A percentile compares a stretch with the other conserved stretches of the same genome.
Evolutionary conservation across 2,888 invertebrate genomes (phyloP).

Genomic region (Eulithis testata): DNA sequence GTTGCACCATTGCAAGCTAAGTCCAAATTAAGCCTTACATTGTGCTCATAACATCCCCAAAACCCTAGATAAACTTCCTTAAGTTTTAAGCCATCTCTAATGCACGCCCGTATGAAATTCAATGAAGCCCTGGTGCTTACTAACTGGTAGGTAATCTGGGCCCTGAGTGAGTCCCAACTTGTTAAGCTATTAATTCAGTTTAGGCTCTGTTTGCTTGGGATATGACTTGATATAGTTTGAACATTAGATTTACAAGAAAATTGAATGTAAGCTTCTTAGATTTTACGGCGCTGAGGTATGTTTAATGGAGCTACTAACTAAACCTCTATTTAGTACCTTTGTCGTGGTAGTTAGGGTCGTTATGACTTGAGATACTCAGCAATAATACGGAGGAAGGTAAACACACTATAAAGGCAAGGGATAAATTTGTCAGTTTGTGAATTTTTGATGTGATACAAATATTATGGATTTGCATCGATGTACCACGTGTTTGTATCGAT

Average conservation of each 20-base stretch:
- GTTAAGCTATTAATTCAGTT: constrained; percentile 42
- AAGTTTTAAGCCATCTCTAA: constrained; percentile 45
- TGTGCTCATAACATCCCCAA: constrained; percentile 29
- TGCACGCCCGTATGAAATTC: constrained; percentile 55
- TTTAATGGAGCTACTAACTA: constrained; percentile 1
- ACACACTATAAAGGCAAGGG: no score
- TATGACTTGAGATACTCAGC: no score
- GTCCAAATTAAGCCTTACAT: constrained; percentile 25
- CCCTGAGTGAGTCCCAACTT: constrained; percentile 32
- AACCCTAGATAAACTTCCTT: constrained; percentile 33
- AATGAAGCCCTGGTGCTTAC: constrained; percentile 42
- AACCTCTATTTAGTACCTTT: no score
- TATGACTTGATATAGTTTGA: constrained; percentile 34
- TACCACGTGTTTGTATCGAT: no score
- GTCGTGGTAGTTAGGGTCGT: background rate
- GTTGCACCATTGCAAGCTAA: constrained; percentile 19
- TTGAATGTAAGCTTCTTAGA: constrained; percentile 28
- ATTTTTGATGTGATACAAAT: no score
- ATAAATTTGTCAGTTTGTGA: no score
- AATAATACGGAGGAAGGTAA: no score
- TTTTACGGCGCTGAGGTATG: background rate
- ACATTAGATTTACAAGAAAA: constrained; percentile 32
- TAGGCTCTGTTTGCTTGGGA: constrained; percentile 33
- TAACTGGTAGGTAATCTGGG: constrained; percentile 11
- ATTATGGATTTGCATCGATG: no score